These are phyloP conservation scores for Rugalucina vietnamica DNA, from an alignment of 2,888 invertebrate species.

Conservation along the genomic window DNA sequence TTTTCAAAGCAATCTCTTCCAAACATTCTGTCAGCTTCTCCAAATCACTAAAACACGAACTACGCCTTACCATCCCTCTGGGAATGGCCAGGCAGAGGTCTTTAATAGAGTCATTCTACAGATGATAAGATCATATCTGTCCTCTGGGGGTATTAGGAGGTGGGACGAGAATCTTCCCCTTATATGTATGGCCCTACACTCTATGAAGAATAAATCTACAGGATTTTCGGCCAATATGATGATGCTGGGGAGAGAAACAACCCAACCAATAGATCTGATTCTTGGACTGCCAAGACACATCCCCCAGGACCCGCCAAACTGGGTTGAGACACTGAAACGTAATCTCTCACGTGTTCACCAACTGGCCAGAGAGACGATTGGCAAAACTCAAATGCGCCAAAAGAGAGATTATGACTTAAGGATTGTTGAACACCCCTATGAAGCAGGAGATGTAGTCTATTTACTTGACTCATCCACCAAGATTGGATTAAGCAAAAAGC, in stretches of 20 bases:
- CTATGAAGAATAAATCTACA: conserved; percentile 14
- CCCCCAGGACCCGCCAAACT: background rate
- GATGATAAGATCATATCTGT: background rate
- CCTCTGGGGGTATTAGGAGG: background rate
- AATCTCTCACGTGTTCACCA: background rate
- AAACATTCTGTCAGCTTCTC: too few species aligned
- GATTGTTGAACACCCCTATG: background rate
- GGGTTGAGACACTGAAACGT: background rate
- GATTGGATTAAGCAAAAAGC: background rate
- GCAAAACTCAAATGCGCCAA: too few species aligned
- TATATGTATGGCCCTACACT: background rate
- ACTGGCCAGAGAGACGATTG: too few species aligned
- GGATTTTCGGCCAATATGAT: conserved; percentile 21
- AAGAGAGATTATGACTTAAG: background rate
- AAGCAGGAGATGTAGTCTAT: background rate
- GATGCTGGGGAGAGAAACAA: conserved; percentile 15
- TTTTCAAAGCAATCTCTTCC: too few species aligned
- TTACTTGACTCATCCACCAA: background rate
- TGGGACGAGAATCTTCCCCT: conserved; percentile 6
- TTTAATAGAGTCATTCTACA: background rate
- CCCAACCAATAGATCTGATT: background rate
- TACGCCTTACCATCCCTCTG: conserved; percentile 14
- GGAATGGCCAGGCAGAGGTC: conserved; percentile 5
- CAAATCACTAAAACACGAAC: background rate
- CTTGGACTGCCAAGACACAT: background rate